These are phyloP conservation scores for Lithophane ornitopus DNA, from an alignment of 2,888 invertebrate genomes.

Conservation along the genomic window DNA sequence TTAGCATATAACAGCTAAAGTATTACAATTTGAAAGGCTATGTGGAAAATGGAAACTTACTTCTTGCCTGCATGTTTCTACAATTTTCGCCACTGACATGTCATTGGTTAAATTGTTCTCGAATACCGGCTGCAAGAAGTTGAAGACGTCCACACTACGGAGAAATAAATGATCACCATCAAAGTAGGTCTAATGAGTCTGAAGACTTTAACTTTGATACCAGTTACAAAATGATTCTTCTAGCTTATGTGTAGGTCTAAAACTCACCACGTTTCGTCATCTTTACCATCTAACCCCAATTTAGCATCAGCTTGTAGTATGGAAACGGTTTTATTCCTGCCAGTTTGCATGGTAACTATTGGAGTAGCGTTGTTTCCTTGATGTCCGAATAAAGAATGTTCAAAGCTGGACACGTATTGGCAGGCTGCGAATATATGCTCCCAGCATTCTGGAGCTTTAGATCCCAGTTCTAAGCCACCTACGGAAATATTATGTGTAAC, in stretches of 20 bases:
- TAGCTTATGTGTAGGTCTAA: too few relatives aligned
- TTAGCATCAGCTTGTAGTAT: slow-evolving; percentile 91
- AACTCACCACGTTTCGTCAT: slow-evolving; percentile 94
- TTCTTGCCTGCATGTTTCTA: slow-evolving; percentile 91
- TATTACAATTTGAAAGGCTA: too few relatives aligned
- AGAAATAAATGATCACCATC: not conserved
- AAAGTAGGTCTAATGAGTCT: not conserved
- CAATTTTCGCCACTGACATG: slow-evolving; percentile 93
- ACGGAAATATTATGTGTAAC: slow-evolving; percentile 2
- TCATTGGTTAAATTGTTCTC: slow-evolving; percentile 91
- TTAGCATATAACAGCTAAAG: too few relatives aligned
- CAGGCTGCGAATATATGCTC: slow-evolving; percentile 98
- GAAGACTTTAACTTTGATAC: too few relatives aligned
- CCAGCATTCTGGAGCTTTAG: slow-evolving; percentile 98
- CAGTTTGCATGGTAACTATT: slow-evolving; percentile 92
- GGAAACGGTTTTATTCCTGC: slow-evolving; percentile 91
- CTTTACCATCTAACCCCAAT: slow-evolving; percentile 88
- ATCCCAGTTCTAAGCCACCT: slow-evolving; percentile 97
- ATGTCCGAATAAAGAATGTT: slow-evolving; percentile 97
- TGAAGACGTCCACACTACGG: slow-evolving; percentile 95
- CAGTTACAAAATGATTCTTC: too few relatives aligned
- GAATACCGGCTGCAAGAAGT: slow-evolving; percentile 94
- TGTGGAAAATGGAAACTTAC: too few relatives aligned
- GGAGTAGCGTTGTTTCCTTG: slow-evolving; percentile 93
- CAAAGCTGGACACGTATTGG: slow-evolving; percentile 97